These are phyloP conservation scores for Dasysyrphus tricinctus DNA, from an alignment of 2,888 invertebrate genomes.

Conservation along the genomic window DNA sequence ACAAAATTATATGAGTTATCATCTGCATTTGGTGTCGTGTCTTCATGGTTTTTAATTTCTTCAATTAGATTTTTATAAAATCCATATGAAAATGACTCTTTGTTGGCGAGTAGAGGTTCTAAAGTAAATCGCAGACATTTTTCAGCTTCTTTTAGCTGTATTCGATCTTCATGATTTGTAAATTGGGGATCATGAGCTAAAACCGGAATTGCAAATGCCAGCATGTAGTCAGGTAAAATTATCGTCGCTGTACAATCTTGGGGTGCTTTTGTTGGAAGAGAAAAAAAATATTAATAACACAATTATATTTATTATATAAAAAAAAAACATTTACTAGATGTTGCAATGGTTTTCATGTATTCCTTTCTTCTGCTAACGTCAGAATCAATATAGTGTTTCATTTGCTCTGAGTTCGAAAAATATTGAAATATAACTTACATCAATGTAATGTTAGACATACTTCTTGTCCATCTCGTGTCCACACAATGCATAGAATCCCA, in stretches of 20 bases:
- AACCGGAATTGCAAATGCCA: constrained; percentile 98
- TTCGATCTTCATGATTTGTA: constrained; percentile 89
- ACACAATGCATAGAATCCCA: constrained; percentile 96
- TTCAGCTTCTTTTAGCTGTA: constrained; percentile 90
- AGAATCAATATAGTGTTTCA: constrained; percentile 92
- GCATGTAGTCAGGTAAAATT: constrained; percentile 97
- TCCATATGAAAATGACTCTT: constrained; percentile 96
- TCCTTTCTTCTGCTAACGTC: constrained; percentile 96
- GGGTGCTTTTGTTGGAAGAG: constrained; percentile 72
- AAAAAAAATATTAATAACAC: neutral
- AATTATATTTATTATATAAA: neutral
- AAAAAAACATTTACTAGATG: constrained; percentile 82
- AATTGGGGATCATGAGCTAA: constrained; percentile 96
- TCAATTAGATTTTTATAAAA: constrained; percentile 97
- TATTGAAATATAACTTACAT: neutral
- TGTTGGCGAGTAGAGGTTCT: constrained; percentile 96
- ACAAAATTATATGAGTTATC: constrained; percentile 93
- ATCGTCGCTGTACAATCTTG: constrained; percentile 88
- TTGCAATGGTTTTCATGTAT: constrained; percentile 92
- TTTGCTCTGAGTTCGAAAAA: constrained; percentile 81
- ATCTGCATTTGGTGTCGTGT: constrained; percentile 90
- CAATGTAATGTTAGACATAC: constrained; percentile 80
- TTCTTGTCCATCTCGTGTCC: constrained; percentile 94
- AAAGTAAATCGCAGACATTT: constrained; percentile 97
- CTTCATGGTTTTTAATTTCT: constrained; percentile 97